Evolutionary conservation across 2,113 vertebrate genomes (phyloP), one percentile per base, ranked within the genome.

Genomic region (Narcine bancroftii): DNA sequence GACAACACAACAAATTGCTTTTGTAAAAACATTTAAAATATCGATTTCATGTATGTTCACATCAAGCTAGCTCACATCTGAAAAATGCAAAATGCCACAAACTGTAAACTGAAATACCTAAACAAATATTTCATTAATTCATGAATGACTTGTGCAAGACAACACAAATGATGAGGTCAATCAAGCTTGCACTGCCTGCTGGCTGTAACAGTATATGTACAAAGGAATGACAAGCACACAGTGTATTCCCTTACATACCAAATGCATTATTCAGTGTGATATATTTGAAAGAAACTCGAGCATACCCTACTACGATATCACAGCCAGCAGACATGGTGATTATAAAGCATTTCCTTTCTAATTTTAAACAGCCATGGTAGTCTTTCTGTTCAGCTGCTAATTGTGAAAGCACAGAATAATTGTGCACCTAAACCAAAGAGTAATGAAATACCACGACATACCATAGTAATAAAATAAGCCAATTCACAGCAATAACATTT

Each of bases 131-230:
- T 60, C 81, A 87, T 63, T 87, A 87, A 87, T 60, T 87, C 81
- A 87, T 87, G 81, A 87, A 87, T 87, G 81, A 87, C 60, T 56
- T n/a, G 93, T 95, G 93, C 92, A 21, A 53, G 92, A 92, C 94
- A 95, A 94, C 93, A 94, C 93, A 94, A 94, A 93, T 60, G 95
- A 95, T 94, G 95, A 94, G 94, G 93, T 81, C 33, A 60, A 33
- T 42, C 47, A 66, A 45, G 77, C 92, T 65, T 65, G 56, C 50
- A 72, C 53, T 71, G 92, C 65, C 92, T 92, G 60, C 36, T 66
- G 77, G 73, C 71, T 94, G 93, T 53, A 94, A 94, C 7, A 60
- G 92, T 89, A 93, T 92, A 94, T 94, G 17, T 0, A 94, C 93
- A 87, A 56, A 94, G 94, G 92, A 94, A 95, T 94, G 47, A 56